Conservation (phyloP, 2,113 vertebrate species). For the Silurus asotus region DNA sequence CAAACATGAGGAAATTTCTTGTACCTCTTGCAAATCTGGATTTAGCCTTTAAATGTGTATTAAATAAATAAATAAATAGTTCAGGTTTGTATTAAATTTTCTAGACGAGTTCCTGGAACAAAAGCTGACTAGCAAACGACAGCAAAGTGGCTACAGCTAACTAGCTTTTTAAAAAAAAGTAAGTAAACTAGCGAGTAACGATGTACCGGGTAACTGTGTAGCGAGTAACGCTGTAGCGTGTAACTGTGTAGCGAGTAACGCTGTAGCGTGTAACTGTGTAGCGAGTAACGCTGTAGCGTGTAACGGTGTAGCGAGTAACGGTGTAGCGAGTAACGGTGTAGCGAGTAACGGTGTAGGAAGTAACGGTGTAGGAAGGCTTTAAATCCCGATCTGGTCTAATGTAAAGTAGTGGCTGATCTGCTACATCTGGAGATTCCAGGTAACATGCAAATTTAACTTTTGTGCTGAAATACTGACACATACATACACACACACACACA, state of each 20-base stretch:
- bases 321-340: too few relatives aligned
- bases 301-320: too few relatives aligned
- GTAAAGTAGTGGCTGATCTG: not conserved
- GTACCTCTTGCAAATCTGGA: not conserved
- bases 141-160: not conserved
- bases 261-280: too few relatives aligned
- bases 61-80: not conserved
- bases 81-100: not conserved
- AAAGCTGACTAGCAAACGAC: not conserved
- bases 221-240: too few relatives aligned
- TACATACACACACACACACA: slow-evolving; percentile 14
- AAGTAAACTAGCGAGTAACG: not conserved
- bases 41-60: not conserved
- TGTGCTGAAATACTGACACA: not conserved
- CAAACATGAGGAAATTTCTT: not conserved
- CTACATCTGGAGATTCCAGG: not conserved
- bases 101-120: not conserved
- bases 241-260: too few relatives aligned
- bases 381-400: too few relatives aligned
- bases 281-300: too few relatives aligned
- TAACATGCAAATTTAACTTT: not conserved
- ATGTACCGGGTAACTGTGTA: too few relatives aligned
- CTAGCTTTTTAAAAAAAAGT: not conserved
- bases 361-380: too few relatives aligned
- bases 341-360: too few relatives aligned